Evolutionary conservation across 2,797 vertebrate species (phyloP), one percentile per base, ranked within the genome.

Genomic region (Hybognathus amarus): DNA sequence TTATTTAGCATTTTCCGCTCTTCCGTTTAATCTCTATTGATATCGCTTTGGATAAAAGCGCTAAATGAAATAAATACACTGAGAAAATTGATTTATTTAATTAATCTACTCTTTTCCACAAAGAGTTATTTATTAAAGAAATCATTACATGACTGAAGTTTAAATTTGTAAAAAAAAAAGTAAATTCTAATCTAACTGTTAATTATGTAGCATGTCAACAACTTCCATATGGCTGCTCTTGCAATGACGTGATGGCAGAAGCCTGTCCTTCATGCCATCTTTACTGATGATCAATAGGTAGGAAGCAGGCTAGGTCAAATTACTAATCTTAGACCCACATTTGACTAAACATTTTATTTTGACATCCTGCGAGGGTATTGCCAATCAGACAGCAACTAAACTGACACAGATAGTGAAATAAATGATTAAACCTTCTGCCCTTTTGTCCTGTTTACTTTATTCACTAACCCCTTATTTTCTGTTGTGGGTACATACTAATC

Each of bases 371-470:
- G 59, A 47, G 6, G 30, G 11, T n/a, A 56, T 47, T 88, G 17
- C 67, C n/a, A 73, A 40, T 68, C 8, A 70, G 42, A 76, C 82
- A 38, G 17, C 11, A 50, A 42, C 59, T 36, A 24, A 54, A 63
- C 71, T 80, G 69, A 42, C 20, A 61, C 27, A 30, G 61, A 30
- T 27, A 63, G 30, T 61, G 30, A 24, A 38, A 78, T 82, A 30
- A 84, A 87, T 87, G 52, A 88, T 86, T 84, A 88, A 88, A 87
- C n/a, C 42, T 79, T 36, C 22, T 71, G 75, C 12, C 79, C 80
- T 69, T 82, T 83, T 42, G 11, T 52, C 85, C 83, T 79, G 15
- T 63, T 85, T 40, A 79, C 71, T 82, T 63, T 47, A 66, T 81
- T 45, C 61, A 24, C 38, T 27, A 40, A 77, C 40, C 70, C 42